phyloP scores from a whole-genome alignment of 1,140 invertebrate genomes.

The Elysia chlorotica region DNA sequence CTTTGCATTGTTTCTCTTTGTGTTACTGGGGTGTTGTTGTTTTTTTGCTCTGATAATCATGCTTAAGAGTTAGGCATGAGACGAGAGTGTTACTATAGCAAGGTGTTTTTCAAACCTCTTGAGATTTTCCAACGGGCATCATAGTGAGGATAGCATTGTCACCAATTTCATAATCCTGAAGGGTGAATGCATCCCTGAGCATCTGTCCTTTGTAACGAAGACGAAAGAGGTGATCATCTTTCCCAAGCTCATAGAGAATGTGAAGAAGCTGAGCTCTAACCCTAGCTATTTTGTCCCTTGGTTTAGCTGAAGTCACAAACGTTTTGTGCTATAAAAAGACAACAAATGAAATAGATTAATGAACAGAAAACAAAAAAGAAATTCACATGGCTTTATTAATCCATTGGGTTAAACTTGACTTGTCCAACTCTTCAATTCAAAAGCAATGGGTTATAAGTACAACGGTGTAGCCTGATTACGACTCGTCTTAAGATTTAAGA shows the following conservation, averaged over 20 bases:
- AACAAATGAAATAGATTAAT: background rate
- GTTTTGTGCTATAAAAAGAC: slow-evolving; percentile 49
- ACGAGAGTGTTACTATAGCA: background rate
- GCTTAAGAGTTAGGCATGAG: too few species aligned
- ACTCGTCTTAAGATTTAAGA: too few species aligned
- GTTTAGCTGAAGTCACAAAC: slow-evolving; percentile 47
- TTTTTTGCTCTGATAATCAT: too few species aligned
- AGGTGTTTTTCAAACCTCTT: slow-evolving; percentile 32
- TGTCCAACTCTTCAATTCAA: too few species aligned
- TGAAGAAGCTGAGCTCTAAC: slow-evolving; percentile 54
- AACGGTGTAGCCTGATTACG: too few species aligned
- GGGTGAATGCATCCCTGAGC: slow-evolving; percentile 47
- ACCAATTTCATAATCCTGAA: slow-evolving; percentile 50
- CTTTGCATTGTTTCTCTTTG: too few species aligned
- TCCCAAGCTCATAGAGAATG: slow-evolving; percentile 51
- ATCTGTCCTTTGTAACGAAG: slow-evolving; percentile 55
- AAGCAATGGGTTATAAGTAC: too few species aligned
- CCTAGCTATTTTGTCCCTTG: slow-evolving; percentile 49
- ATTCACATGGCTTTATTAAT: too few species aligned
- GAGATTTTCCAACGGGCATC: slow-evolving; percentile 47
- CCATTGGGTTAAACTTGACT: too few species aligned
- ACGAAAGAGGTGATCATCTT: slow-evolving; percentile 53
- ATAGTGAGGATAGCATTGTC: slow-evolving; percentile 54
- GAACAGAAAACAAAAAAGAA: background rate
- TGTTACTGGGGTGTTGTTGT: too few species aligned